Percentiles rank a stretch among this genome's conserved stretches.
phyloP scores from a whole-genome alignment of 35 echinoderm and acorn worm species.

The Apostichopus parvimensis region DNA sequence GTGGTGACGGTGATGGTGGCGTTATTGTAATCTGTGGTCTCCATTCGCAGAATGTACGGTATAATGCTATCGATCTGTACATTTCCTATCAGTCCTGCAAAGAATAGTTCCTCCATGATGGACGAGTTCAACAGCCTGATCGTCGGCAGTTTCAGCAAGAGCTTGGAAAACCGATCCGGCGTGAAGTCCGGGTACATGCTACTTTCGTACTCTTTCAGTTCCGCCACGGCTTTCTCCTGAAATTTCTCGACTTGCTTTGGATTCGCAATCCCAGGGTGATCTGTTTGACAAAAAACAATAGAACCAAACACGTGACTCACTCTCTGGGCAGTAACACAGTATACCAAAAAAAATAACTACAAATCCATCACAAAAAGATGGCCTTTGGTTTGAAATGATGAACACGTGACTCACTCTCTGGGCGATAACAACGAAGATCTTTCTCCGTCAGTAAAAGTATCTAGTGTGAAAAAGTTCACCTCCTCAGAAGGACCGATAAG shows the following conservation, averaged over 20 bases:
- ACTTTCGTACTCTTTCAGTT: conserved; percentile 79
- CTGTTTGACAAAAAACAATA: conserved; percentile 45
- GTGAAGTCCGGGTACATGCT: conserved; percentile 71
- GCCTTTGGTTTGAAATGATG: too few species aligned
- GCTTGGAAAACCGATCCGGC: conserved; percentile 83
- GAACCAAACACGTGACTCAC: background rate
- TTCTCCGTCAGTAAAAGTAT: too few species aligned
- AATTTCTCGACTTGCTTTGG: conserved; percentile 93
- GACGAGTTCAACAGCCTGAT: conserved; percentile 83
- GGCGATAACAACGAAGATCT: background rate
- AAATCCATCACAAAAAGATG: too few species aligned
- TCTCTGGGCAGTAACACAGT: background rate
- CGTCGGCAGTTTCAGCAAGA: conserved; percentile 83
- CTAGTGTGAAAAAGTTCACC: too few species aligned
- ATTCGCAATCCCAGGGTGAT: conserved; percentile 89
- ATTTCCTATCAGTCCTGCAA: conserved; percentile 98
- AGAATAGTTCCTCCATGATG: conserved; percentile 99
- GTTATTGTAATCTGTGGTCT: conserved; percentile 96
- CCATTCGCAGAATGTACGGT: conserved; percentile 97
- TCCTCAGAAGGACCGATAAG: too few species aligned
- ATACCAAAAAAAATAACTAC: too few species aligned
- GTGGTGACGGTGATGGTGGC: conserved; percentile 80
- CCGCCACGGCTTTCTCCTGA: conserved; percentile 83
- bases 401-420: too few species aligned
- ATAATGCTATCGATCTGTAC: conserved; percentile 99